A percentile compares a stretch with the other conserved stretches of the same genome.
Evolutionary conservation across 2,888 invertebrate genomes (phyloP).

Genomic region (Druceiella hillmani): DNA sequence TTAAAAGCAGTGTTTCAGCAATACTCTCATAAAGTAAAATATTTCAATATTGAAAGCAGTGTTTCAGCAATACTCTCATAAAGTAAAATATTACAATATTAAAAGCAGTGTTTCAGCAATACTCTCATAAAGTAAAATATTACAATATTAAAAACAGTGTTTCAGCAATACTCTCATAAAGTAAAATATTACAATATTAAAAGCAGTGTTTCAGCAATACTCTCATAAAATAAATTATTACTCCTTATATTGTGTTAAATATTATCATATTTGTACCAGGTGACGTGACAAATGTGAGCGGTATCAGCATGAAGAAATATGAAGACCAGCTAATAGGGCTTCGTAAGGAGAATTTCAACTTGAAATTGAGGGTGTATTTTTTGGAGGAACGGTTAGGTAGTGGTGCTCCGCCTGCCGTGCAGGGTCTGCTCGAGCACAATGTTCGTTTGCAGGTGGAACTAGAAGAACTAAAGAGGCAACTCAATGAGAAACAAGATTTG

Average conservation of each 20-base stretch:
- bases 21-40: too few relatives aligned
- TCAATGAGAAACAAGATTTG: constrained; percentile 77
- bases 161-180: constrained; percentile 3
- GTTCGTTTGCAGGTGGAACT: constrained; percentile 63
- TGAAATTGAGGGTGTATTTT: constrained; percentile 87
- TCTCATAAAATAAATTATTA: constrained; percentile 10
- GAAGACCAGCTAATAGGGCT: constrained; percentile 79
- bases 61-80: too few relatives aligned
- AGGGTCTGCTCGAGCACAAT: constrained; percentile 47
- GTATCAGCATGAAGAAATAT: constrained; percentile 81
- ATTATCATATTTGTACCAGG: constrained; percentile 11
- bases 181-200: background rate
- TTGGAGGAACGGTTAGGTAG: constrained; percentile 77
- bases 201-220: background rate
- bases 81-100: too few relatives aligned
- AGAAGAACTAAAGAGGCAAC: constrained; percentile 68
- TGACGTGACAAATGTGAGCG: constrained; percentile 48
- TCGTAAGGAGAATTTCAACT: constrained; percentile 87
- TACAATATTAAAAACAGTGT: too few relatives aligned
- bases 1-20: too few relatives aligned
- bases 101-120: too few relatives aligned
- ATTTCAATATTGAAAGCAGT: too few relatives aligned
- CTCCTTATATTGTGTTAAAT: background rate
- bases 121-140: too few relatives aligned
- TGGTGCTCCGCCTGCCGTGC: constrained; percentile 55